These are phyloP conservation scores for Semnornis frantzii DNA, from an alignment of 2,113 vertebrate genomes.

Conservation along the genomic window DNA sequence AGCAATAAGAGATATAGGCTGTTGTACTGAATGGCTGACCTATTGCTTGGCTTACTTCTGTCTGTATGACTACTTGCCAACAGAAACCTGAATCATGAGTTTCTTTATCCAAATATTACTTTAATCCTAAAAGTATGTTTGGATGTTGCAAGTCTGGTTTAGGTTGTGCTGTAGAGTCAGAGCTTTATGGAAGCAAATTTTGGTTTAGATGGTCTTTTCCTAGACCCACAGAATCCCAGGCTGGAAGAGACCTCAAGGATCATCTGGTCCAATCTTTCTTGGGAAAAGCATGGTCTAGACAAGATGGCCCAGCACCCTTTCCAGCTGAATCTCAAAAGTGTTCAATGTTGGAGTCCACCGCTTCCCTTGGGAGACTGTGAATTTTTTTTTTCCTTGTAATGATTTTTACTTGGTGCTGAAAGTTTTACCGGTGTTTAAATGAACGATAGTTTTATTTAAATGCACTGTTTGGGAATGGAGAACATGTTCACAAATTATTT, in stretches of 20 bases:
- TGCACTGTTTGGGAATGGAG: neutral
- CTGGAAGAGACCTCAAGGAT: neutral
- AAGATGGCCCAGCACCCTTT: neutral
- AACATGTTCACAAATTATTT: slow-evolving; percentile 9
- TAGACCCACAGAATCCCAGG: neutral
- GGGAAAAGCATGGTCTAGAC: neutral
- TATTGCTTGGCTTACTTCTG: neutral
- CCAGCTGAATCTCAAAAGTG: neutral
- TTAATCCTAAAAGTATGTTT: neutral
- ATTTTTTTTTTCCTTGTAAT: neutral
- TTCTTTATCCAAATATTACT: slow-evolving; percentile 26
- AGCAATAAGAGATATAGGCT: slow-evolving; percentile 37
- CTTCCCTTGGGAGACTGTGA: neutral
- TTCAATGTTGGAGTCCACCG: neutral
- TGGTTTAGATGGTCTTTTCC: neutral
- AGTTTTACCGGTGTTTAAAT: slow-evolving; percentile 28
- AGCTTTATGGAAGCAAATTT: neutral
- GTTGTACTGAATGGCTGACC: neutral
- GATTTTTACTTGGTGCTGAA: slow-evolving; percentile 48
- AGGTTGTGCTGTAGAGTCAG: neutral
- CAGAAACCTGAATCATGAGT: neutral
- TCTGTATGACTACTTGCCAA: neutral
- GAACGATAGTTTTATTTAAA: neutral
- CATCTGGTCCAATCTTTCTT: neutral
- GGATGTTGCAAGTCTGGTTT: neutral